These are phyloP conservation scores for Eugnorisma glareosa DNA, from an alignment of 2,888 invertebrate genomes.

Conservation along the genomic window DNA sequence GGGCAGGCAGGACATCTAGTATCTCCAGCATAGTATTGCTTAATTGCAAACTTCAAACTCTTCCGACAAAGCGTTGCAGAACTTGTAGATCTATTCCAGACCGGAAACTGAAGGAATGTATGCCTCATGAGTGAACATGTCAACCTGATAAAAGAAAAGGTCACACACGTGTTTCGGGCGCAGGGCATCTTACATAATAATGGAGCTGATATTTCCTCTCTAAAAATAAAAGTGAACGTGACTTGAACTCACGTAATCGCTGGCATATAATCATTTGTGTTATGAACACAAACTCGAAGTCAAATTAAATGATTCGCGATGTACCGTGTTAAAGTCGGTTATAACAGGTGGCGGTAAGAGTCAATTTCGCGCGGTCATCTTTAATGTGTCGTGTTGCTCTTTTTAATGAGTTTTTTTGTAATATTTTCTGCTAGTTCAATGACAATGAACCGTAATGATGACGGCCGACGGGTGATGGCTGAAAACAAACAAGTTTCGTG, in stretches of 20 bases:
- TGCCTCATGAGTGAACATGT: neutral
- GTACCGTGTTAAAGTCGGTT: constrained; percentile 61
- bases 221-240: constrained; percentile 88
- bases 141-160: constrained; percentile 60
- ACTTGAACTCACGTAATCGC: constrained; percentile 79
- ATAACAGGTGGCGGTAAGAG: constrained; percentile 65
- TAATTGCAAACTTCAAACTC: neutral
- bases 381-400: constrained; percentile 58
- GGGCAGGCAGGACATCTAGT: neutral
- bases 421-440: constrained; percentile 70
- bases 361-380: constrained; percentile 63
- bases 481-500: constrained; percentile 14
- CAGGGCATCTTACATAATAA: constrained; percentile 74
- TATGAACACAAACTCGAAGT: constrained; percentile 75
- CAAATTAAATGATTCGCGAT: constrained; percentile 71
- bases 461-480: constrained; percentile 18
- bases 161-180: constrained; percentile 65
- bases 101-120: neutral
- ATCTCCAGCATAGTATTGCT: neutral
- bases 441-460: constrained; percentile 73
- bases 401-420: constrained; percentile 64
- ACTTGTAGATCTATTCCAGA: neutral
- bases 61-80: neutral
- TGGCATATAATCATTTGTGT: constrained; percentile 74
- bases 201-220: constrained; percentile 80